Evolutionary conservation across 2,888 invertebrate species (phyloP).

Genomic region (Agonopterix subpropinquella): DNA sequence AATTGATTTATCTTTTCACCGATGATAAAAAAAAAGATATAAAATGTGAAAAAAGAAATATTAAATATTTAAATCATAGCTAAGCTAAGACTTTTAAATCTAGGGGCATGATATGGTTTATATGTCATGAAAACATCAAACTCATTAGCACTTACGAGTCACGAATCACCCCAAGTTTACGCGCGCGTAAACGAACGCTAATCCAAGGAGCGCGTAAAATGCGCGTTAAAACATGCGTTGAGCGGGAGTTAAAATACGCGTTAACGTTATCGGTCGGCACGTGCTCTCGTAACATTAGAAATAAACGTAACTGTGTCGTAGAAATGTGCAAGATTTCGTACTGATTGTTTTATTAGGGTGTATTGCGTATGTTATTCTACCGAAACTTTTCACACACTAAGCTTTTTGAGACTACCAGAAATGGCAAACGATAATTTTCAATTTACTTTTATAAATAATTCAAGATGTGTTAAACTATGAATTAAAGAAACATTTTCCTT

Average conservation of each 20-base stretch:
- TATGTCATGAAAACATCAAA: conserved; percentile 6
- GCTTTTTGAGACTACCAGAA: too few relatives aligned
- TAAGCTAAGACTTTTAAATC: too few relatives aligned
- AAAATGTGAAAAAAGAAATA: too few relatives aligned
- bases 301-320: neutral
- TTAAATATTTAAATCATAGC: too few relatives aligned
- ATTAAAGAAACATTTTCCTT: too few relatives aligned
- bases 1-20: too few relatives aligned
- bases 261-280: conserved; percentile 10
- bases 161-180: conserved; percentile 19
- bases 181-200: conserved; percentile 29
- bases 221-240: conserved; percentile 8
- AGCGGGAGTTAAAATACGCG: conserved; percentile 6
- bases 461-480: too few relatives aligned
- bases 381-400: neutral
- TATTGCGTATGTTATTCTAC: too few relatives aligned
- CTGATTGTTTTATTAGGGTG: neutral
- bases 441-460: too few relatives aligned
- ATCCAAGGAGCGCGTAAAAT: conserved; percentile 24
- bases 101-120: too few relatives aligned
- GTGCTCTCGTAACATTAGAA: conserved; percentile 1
- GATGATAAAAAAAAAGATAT: too few relatives aligned
- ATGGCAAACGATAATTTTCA: too few relatives aligned
- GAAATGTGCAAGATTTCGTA: neutral
- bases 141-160: conserved; percentile 31